Conservation (phyloP, 1,140 invertebrate species). For the Neuroterus valhalla region DNA sequence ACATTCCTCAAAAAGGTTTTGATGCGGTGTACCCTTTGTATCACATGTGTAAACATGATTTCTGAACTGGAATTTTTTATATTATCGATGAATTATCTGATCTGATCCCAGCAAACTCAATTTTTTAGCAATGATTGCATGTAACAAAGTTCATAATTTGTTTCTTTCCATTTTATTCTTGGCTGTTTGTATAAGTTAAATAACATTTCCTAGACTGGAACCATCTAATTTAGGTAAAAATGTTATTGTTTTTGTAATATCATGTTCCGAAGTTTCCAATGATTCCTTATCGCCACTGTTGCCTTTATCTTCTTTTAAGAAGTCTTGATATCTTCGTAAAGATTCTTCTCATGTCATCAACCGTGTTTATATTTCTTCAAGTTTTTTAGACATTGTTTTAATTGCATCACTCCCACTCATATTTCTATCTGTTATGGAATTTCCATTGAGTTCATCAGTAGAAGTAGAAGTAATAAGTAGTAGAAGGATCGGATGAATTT, state of each 20-base stretch:
- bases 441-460: no score
- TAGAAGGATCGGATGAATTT: no score
- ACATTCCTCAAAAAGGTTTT: not conserved
- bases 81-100: not conserved
- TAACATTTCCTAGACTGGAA: not conserved
- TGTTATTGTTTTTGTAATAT: slow-evolving; percentile 1
- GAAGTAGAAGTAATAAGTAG: no score
- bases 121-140: not conserved
- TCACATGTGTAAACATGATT: not conserved
- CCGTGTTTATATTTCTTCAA: not conserved
- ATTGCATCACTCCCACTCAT: not conserved
- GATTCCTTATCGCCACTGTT: not conserved
- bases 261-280: not conserved
- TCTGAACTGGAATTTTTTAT: not conserved
- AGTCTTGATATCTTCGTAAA: not conserved
- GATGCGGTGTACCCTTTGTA: not conserved
- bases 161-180: not conserved
- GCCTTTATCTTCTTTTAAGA: not conserved
- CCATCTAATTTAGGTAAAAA: not conserved
- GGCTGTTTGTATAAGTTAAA: not conserved
- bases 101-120: not conserved
- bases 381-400: not conserved
- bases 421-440: no score
- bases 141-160: not conserved
- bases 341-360: not conserved